Conservation (phyloP, 2,113 vertebrate genomes). For the Spheniscus mendiculus region DNA sequence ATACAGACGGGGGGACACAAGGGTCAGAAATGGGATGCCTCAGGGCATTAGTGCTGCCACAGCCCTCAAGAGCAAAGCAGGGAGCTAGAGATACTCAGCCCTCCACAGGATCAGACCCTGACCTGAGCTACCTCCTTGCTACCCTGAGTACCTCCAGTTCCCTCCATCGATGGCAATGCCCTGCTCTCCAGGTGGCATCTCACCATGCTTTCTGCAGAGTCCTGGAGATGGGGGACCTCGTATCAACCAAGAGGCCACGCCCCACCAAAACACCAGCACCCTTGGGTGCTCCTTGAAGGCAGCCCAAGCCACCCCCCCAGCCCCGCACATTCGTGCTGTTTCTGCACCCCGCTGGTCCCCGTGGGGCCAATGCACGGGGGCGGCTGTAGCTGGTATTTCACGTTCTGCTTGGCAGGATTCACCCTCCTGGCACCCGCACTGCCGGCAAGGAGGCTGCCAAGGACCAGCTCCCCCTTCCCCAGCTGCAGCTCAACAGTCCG, state of each 20-base stretch:
- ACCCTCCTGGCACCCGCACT: not conserved
- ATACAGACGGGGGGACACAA: not conserved
- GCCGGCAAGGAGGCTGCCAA: not conserved
- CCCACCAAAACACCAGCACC: not conserved
- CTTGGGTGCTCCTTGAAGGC: not conserved
- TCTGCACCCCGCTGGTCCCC: not conserved
- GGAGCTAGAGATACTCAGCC: not conserved
- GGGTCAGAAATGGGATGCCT: not conserved
- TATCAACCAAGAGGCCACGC: not conserved
- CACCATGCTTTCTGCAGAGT: not conserved
- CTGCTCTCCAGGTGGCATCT: not conserved
- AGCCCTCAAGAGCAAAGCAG: not conserved
- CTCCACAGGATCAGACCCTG: not conserved
- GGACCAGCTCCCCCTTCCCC: not conserved
- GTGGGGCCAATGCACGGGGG: fast-evolving
- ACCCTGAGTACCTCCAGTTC: not conserved
- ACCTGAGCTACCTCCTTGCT: not conserved
- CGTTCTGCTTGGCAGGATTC: not conserved
- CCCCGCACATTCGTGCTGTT: not conserved
- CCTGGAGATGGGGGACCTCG: not conserved
- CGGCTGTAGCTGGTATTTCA: not conserved
- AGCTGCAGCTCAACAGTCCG: not conserved
- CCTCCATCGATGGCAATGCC: not conserved
- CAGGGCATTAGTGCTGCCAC: not conserved
- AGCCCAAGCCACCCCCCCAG: not conserved